Evolutionary conservation across 2,113 vertebrate species (phyloP), one percentile per base, ranked within the genome.

Genomic region (Xyrauchen texanus): DNA sequence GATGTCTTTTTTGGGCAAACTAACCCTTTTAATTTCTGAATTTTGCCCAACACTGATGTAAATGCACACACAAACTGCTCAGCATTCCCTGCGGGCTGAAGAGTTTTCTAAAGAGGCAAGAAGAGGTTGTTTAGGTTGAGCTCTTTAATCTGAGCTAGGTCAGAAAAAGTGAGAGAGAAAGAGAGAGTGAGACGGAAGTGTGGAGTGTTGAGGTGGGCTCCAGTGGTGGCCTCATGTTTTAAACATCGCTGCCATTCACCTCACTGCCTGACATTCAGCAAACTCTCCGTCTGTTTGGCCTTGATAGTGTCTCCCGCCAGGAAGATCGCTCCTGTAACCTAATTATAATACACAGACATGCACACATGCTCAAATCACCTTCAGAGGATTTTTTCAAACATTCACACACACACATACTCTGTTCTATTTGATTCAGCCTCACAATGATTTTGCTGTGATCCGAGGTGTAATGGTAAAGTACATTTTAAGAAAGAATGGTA

Each of bases 241-340:
- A 88, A 84, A 84, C 65, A 85, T 85, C 34, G 46, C 58, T n/a
- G 58, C 61, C 60, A 45, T 64, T 75, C 66, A 65, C 55, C 49
- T 70, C 71, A 44, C 13, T 5, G 21, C 46, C 75, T 86, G 83
- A 88, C 78, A 83, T 81, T 84, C 78, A 42, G 68, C 52, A 83
- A 69, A 65, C 69, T 42, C 69, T 57, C 64, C 61, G 13, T 82
- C 83, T 85, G 83, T 78, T 80, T 57, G 6, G 76, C 60, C 80
- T 77, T 81, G 83, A 88, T 79, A 82, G 72, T 52, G 60, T 80
- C 71, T 75, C 55, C 76, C 12, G 4, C 51, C 52, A 62, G 66
- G 46, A 47, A 75, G 73, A 82, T 80, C 67, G 3, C 75, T 57
- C 58, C 55, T 9, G 64, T 81, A 83, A 65, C 68, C 78, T 72